These are phyloP conservation scores for Scaptomyza cyrtandrae DNA, from an alignment of 2,888 invertebrate genomes.

Conservation along the genomic window DNA sequence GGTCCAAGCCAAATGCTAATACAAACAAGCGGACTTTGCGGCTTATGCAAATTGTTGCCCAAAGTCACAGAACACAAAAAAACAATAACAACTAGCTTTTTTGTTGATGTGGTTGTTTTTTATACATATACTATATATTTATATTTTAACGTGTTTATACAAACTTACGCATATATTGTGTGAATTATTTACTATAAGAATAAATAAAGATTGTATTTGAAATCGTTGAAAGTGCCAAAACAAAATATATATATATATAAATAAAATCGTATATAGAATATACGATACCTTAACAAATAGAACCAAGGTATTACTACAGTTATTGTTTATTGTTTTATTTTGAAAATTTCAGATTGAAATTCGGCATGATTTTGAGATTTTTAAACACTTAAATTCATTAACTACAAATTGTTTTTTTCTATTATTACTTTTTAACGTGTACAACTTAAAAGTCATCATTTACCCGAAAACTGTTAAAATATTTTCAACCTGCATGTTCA, in stretches of 20 bases:
- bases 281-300: conserved; percentile 3
- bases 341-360: too few species aligned
- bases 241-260: too few species aligned
- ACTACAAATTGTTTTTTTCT: too few species aligned
- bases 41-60: conserved; percentile 69
- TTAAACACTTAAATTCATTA: too few species aligned
- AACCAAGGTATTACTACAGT: too few species aligned
- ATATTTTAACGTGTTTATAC: conserved; percentile 2
- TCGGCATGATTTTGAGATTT: too few species aligned
- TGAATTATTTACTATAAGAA: conserved; percentile 46
- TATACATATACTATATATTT: conserved; percentile 19
- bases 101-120: conserved; percentile 16
- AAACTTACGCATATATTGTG: conserved; percentile 18
- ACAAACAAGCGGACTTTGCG: conserved; percentile 79
- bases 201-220: conserved; percentile 58
- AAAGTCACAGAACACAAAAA: conserved; percentile 50
- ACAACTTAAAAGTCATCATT: too few species aligned
- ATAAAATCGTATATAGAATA: too few species aligned
- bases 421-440: conserved; percentile 4
- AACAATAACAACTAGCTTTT: conserved; percentile 31
- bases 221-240: conserved; percentile 19
- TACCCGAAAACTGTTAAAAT: too few species aligned
- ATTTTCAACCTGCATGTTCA: conserved; percentile 39
- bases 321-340: too few species aligned
- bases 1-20: conserved; percentile 64